Base-by-base conservation (phyloP, 2,888 invertebrate genomes). In the Andrena trimmerana region DNA sequence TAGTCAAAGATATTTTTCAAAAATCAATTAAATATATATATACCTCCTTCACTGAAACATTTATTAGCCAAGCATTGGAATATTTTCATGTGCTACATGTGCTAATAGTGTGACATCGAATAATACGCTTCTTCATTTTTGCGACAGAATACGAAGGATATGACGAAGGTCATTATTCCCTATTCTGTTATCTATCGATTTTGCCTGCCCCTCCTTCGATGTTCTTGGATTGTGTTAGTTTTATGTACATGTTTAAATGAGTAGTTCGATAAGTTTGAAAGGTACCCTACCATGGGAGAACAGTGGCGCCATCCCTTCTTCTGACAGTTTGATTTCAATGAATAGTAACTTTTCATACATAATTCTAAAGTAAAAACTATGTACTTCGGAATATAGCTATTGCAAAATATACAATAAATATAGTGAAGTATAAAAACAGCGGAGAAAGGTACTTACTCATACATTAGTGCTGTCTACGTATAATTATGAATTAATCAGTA, bases 111-210 rank as follows among this genome's bases (percentile, higher is more conserved):
- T 63, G 36, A 74, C 66, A 69, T 7, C 70, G 66, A 89, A 89
- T 91, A 90, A 91, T 90, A 24, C 87, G 84, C 60, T 90, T 90
- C 84, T 91, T 90, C 78, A 88, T 91, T 90, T 82, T 87, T 86
- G 85, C 88, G 86, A 91, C 92, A 93, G 93, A 93, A 84, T 93
- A 88, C 92, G 92, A 93, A 90, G 93, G 93, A 94, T 93, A 92
- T 90, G 92, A 93, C 92, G 93, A 93, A 94, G 94, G 94, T 93
- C 93, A 92, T 92, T 93, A 91, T 83, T 90, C 85, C 83, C 86
- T 78, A 83, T 83, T 89, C 85, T 86, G 86, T 90, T 86, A 81
- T 86, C 86, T 80, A 74, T 89, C 80, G 65, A 83, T 90, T 84
- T 82, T 90, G 90, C 91, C 86, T 91, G 91, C 77, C 67, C 36